Evolutionary conservation across 2,797 vertebrate species (phyloP).

Genomic region (Saguinus oedipus): DNA sequence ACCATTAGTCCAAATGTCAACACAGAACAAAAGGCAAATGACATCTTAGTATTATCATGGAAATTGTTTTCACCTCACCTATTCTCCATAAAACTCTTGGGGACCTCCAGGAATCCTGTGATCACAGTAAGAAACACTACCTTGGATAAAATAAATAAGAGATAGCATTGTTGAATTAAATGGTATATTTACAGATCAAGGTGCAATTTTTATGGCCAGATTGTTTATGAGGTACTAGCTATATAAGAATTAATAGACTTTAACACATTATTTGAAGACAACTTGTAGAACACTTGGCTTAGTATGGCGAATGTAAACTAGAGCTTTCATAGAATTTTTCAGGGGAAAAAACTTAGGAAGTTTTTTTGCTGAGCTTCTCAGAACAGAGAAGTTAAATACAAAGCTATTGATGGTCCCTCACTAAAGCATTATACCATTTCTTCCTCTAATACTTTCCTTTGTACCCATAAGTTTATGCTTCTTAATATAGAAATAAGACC

Average conservation of each 20-base stretch:
- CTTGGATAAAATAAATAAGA: background rate
- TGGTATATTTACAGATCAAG: background rate
- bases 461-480: background rate
- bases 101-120: background rate
- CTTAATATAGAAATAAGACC: background rate
- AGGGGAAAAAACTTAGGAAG: background rate
- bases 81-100: background rate
- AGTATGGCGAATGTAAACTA: background rate
- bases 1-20: background rate
- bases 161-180: background rate
- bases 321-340: background rate
- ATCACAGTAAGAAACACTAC: background rate
- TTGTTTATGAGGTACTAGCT: background rate
- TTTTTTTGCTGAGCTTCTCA: background rate
- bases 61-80: background rate
- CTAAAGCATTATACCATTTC: background rate
- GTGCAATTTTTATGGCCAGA: background rate
- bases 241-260: background rate
- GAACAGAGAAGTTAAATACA: background rate
- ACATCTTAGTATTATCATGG: background rate
- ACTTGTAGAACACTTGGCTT: background rate
- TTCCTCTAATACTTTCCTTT: background rate
- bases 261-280: background rate
- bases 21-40: background rate
- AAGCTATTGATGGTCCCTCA: background rate